phyloP scores from a whole-genome alignment of 2,113 vertebrate species.

The Ceyx melanurus region DNA sequence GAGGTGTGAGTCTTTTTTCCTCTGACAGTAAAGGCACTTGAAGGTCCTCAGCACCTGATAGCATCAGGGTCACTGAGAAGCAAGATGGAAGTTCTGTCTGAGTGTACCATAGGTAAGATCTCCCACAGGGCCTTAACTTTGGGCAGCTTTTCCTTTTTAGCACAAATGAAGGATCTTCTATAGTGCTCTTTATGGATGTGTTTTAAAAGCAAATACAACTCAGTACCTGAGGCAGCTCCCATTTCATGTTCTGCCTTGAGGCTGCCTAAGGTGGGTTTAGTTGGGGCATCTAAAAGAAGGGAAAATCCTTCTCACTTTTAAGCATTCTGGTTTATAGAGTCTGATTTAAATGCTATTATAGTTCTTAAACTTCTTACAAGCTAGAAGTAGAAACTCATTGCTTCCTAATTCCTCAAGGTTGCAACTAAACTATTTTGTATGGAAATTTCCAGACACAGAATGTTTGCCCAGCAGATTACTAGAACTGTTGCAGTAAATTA shows the following conservation, averaged over 20 bases:
- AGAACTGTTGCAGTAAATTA: background rate
- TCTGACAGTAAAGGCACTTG: background rate
- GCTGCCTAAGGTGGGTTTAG: constrained; percentile 1
- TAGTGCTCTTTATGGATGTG: background rate
- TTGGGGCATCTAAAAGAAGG: background rate
- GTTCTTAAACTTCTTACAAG: background rate
- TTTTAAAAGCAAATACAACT: constrained; percentile 21
- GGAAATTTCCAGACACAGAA: background rate
- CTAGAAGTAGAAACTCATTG: background rate
- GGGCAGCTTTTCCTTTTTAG: background rate
- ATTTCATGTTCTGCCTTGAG: background rate
- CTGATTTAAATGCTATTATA: background rate
- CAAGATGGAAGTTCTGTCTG: background rate
- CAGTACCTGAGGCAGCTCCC: background rate
- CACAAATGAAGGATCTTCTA: background rate
- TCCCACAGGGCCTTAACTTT: background rate
- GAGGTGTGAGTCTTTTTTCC: background rate
- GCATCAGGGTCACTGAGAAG: background rate
- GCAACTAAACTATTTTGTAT: background rate
- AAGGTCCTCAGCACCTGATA: background rate
- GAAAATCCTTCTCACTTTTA: background rate
- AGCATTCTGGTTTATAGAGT: background rate
- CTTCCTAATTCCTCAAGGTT: background rate
- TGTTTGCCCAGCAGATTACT: background rate
- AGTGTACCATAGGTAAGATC: background rate